Conservation (phyloP, 2,888 invertebrate genomes). For the Melanostoma scalare region DNA sequence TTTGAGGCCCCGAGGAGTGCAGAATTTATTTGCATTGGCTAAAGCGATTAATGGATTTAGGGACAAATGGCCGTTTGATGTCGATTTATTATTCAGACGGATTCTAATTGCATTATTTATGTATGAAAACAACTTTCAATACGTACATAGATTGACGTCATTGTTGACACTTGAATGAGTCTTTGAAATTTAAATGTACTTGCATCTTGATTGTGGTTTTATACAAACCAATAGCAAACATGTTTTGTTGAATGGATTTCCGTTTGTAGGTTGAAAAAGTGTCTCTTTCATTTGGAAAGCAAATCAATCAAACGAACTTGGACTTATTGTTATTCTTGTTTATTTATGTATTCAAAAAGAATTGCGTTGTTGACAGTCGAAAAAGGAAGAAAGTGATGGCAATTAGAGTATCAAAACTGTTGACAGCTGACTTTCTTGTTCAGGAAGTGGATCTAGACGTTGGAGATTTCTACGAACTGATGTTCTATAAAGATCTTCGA, state of each 20-base stretch:
- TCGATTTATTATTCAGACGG: conserved; percentile 46
- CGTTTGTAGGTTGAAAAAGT: conserved; percentile 22
- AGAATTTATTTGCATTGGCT: conserved; percentile 17
- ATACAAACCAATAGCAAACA: neutral
- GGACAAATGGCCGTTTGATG: conserved; percentile 64
- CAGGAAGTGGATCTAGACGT: too few species aligned
- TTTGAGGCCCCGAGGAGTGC: neutral
- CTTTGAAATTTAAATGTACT: conserved; percentile 36
- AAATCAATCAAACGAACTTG: conserved; percentile 44
- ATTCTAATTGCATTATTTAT: conserved; percentile 65
- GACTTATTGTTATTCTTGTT: neutral
- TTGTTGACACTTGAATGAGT: conserved; percentile 61
- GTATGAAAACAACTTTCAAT: conserved; percentile 33
- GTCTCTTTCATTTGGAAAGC: conserved; percentile 44
- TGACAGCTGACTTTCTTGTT: too few species aligned
- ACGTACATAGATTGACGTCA: conserved; percentile 2
- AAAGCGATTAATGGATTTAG: conserved; percentile 38
- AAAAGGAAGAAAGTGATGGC: too few species aligned
- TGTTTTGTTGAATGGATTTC: conserved; percentile 12
- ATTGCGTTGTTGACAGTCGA: too few species aligned
- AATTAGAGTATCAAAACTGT: too few species aligned
- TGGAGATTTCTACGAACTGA: too few species aligned
- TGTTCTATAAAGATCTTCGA: too few species aligned
- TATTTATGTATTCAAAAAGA: conserved; percentile 7
- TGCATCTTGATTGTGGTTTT: conserved; percentile 45